These are phyloP conservation scores for Pogonocichla stellata DNA, from an alignment of 2,113 vertebrate species.

Conservation along the genomic window DNA sequence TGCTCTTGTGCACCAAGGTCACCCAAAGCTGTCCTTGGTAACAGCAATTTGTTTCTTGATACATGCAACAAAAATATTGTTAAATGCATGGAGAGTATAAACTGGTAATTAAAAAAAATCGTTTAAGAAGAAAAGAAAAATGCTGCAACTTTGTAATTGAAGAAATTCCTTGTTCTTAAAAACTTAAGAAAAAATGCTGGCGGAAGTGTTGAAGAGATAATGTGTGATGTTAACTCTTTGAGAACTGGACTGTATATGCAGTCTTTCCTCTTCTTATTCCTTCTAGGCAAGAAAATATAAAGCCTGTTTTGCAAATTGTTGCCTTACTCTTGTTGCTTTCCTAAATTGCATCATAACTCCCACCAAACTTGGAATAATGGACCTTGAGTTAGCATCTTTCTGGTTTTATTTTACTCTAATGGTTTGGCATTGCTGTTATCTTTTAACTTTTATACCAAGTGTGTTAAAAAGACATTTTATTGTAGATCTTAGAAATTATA, in stretches of 20 bases:
- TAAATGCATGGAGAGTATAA: background rate
- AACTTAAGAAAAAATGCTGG: background rate
- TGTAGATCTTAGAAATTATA: background rate
- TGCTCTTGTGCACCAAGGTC: background rate
- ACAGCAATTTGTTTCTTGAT: background rate
- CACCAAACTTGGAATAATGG: background rate
- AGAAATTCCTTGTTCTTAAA: background rate
- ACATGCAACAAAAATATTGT: background rate
- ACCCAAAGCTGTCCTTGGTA: background rate
- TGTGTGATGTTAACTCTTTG: background rate
- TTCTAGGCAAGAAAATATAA: background rate
- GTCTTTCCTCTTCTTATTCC: background rate
- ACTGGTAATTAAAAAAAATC: rapidly evolving
- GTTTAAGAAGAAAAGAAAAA: background rate
- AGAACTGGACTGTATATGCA: background rate
- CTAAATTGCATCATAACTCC: background rate
- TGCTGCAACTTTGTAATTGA: background rate
- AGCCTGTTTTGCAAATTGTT: background rate
- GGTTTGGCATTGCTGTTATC: background rate
- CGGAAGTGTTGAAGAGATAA: background rate
- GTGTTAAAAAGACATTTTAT: background rate
- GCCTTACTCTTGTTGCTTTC: background rate
- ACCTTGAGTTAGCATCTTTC: background rate
- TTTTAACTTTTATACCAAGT: background rate
- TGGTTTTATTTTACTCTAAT: background rate